A percentile compares a stretch with the other conserved stretches of the same genome.
phyloP scores from a whole-genome alignment of 2,888 invertebrate genomes.

The Limnephilus auricula region DNA sequence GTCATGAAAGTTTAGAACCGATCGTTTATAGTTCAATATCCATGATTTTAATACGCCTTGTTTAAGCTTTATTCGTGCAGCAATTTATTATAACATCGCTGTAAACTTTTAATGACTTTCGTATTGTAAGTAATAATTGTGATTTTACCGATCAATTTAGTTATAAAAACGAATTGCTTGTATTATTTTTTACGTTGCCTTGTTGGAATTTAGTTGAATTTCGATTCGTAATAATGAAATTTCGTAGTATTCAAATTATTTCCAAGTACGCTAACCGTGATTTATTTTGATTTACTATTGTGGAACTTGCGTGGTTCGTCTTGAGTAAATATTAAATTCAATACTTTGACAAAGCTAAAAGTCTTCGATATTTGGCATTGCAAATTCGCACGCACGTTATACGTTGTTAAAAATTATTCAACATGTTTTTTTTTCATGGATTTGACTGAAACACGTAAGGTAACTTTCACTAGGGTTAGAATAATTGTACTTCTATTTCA shows the following conservation, averaged over 20 bases:
- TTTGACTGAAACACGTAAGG: too few relatives aligned
- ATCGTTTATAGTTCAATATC: background rate
- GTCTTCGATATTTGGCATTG: slow-evolving; percentile 34
- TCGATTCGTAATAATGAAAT: background rate
- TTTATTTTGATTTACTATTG: background rate
- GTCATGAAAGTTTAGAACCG: background rate
- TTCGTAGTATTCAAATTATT: background rate
- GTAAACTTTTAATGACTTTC: background rate
- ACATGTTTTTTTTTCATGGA: too few relatives aligned
- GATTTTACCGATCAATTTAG: background rate
- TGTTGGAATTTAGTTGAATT: background rate
- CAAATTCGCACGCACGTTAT: background rate
- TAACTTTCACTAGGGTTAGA: too few relatives aligned
- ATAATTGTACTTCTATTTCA: too few relatives aligned
- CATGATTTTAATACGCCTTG: background rate
- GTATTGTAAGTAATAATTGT: background rate
- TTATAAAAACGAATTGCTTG: background rate
- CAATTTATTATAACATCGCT: background rate
- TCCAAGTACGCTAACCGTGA: background rate
- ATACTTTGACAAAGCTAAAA: background rate
- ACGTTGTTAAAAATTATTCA: too few relatives aligned
- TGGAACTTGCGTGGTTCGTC: background rate
- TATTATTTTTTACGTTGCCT: background rate
- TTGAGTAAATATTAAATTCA: background rate
- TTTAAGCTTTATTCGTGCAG: background rate